Percentiles rank a stretch among this genome's conserved stretches.
Evolutionary conservation across 1,140 invertebrate genomes (phyloP).

Genomic region (Cydia amplana): DNA sequence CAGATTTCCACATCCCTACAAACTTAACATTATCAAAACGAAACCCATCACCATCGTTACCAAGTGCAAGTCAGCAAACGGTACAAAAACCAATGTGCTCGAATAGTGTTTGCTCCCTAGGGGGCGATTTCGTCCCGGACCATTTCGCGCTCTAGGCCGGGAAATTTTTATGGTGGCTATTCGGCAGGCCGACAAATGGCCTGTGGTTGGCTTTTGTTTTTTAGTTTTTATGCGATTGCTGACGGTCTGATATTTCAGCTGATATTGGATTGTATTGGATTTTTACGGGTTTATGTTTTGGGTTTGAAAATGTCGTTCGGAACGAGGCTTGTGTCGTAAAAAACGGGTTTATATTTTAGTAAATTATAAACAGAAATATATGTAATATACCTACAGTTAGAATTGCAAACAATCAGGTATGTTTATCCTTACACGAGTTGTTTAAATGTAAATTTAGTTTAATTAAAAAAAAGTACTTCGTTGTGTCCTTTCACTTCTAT

Average conservation of each 20-base stretch:
- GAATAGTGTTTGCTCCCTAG: background rate
- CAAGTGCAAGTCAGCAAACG: constrained; percentile 13
- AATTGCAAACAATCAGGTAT: too few species aligned
- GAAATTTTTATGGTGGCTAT: constrained; percentile 20
- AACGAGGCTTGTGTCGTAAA: background rate
- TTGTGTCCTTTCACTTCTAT: too few species aligned
- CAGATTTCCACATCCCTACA: background rate
- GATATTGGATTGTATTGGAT: constrained; percentile 19
- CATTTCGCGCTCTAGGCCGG: constrained; percentile 24
- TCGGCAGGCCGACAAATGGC: constrained; percentile 18
- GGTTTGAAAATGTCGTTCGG: background rate
- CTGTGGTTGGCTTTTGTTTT: constrained; percentile 30
- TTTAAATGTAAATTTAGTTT: too few species aligned
- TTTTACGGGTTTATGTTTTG: constrained; percentile 4
- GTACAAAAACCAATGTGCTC: constrained; percentile 16
- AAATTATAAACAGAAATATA: too few species aligned
- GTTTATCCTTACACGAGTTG: too few species aligned
- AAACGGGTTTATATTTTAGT: background rate
- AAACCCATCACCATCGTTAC: background rate
- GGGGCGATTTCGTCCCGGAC: constrained; percentile 10
- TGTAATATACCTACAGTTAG: too few species aligned
- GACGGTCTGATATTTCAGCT: constrained; percentile 5
- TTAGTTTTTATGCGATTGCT: constrained; percentile 19
- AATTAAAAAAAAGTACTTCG: too few species aligned
- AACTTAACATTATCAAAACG: background rate